A percentile compares a stretch with the other conserved stretches of the same genome.
These are phyloP conservation scores for Pemphigus obesinymphae DNA, from an alignment of 1,140 invertebrate genomes.

Conservation along the genomic window DNA sequence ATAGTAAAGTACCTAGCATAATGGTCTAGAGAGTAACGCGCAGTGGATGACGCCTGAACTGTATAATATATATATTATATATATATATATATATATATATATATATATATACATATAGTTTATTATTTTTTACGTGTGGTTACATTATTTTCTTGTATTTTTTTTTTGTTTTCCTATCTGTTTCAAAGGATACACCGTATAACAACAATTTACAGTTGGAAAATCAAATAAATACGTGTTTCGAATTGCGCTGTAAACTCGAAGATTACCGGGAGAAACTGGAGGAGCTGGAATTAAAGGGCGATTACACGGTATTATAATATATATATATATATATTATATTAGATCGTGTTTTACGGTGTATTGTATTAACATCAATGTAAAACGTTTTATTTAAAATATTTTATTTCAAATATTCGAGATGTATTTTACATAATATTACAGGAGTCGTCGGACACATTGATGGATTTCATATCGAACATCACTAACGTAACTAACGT, in stretches of 20 bases:
- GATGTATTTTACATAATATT: background rate
- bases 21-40: too few species aligned
- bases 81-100: too few species aligned
- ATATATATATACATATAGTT: too few species aligned
- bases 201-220: background rate
- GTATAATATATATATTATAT: background rate
- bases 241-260: background rate
- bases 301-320: background rate
- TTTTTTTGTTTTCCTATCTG: background rate
- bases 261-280: background rate
- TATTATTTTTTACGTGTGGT: too few species aligned
- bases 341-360: too few species aligned
- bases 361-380: background rate
- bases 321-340: background rate
- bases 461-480: background rate
- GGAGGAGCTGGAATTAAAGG: background rate
- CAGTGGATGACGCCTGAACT: too few species aligned
- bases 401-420: background rate
- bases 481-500: background rate
- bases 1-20: too few species aligned
- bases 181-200: background rate
- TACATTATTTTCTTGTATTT: too few species aligned
- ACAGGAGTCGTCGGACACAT: background rate
- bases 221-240: constrained; percentile 10
- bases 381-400: background rate